These are phyloP conservation scores for Tetramorium parvispinum DNA, from an alignment of 1,140 invertebrate genomes.

Conservation along the genomic window DNA sequence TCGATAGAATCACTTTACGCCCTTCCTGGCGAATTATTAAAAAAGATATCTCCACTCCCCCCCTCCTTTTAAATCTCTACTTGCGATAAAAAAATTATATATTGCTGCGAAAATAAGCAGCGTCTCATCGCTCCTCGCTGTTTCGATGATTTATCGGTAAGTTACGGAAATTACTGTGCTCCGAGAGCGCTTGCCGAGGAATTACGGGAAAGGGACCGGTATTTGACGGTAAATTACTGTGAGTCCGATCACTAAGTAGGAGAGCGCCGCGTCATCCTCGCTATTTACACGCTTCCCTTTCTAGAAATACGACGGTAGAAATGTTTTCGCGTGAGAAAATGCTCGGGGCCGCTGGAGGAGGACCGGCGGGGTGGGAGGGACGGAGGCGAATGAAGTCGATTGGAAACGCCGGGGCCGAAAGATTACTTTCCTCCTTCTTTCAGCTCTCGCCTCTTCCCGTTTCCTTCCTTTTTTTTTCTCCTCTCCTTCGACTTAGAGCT, in stretches of 20 bases:
- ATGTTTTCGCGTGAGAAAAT: slow-evolving; percentile 75
- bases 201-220: slow-evolving; percentile 47
- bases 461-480: background rate
- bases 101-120: background rate
- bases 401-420: slow-evolving; percentile 79
- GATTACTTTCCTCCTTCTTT: slow-evolving; percentile 72
- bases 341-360: slow-evolving; percentile 53
- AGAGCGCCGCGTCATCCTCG: slow-evolving; percentile 49
- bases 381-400: slow-evolving; percentile 77
- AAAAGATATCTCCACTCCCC: background rate
- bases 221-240: slow-evolving; percentile 55
- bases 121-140: background rate
- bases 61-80: background rate
- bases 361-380: slow-evolving; percentile 21
- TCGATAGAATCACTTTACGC: background rate
- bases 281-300: slow-evolving; percentile 59
- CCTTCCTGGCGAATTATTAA: background rate
- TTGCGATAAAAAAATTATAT: slow-evolving; percentile 22
- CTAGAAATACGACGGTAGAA: slow-evolving; percentile 63
- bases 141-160: slow-evolving; percentile 41
- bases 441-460: background rate
- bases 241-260: slow-evolving; percentile 52
- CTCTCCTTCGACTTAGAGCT: slow-evolving; percentile 39
- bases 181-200: slow-evolving; percentile 9
- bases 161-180: slow-evolving; percentile 43